Percentiles rank a stretch among this genome's conserved stretches.
Conservation (phyloP, 2,888 invertebrate genomes). For the Sesamia inferens region DNA sequence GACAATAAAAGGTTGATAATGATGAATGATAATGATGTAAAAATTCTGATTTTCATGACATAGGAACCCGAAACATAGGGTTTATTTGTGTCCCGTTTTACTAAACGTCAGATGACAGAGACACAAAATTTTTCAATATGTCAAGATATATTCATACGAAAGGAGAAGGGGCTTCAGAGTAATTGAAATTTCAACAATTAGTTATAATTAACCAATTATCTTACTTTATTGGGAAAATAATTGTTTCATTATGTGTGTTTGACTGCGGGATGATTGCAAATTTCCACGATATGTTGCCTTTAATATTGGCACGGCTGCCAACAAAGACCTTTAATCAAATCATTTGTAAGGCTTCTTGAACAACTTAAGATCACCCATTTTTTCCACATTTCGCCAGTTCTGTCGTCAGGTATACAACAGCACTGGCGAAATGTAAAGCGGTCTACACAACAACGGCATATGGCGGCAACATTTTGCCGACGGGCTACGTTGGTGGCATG, state of each 20-base stretch:
- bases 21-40: no score
- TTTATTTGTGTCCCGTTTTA: neutral
- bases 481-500: no score
- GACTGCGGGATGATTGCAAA: neutral
- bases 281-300: neutral
- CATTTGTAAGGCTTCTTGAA: neutral
- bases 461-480: no score
- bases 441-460: no score
- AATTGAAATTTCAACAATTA: no score
- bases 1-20: no score
- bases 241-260: conserved; percentile 8
- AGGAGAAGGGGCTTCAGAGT: no score
- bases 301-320: neutral
- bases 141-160: conserved; percentile 4
- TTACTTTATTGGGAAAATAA: neutral
- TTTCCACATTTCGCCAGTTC: neutral
- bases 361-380: neutral
- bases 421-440: no score
- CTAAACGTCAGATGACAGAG: no score
- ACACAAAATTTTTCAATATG: neutral
- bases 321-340: neutral
- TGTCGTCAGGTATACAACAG: no score
- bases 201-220: no score
- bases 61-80: neutral
- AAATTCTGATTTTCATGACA: no score